Evolutionary conservation across 2,888 invertebrate genomes (phyloP), one percentile per base, ranked within the genome.

Genomic region (Rosalia funebris): DNA sequence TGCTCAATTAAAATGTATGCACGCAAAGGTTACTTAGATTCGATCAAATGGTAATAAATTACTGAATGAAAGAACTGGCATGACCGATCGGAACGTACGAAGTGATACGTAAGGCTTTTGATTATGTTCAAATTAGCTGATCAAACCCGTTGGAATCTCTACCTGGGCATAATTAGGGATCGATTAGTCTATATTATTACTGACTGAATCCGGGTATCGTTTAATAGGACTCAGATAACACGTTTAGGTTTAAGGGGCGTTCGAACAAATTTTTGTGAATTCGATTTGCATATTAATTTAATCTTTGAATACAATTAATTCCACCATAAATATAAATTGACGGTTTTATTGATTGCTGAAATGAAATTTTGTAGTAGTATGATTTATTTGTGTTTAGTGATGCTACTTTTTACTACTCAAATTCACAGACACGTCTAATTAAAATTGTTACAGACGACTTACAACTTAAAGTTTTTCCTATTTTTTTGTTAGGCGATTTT

Each of bases 61-160:
- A 69, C 55, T 62, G 61, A 60, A 63, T 53, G 56, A 59, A 59
- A 63, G 59, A 63, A 61, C 59, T 47, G 59, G 57, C 50, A 58
- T 44, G 48, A 42, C 44, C 53, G 61, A 62, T 63, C 59, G 68
- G 68, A 71, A 67, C 65, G 67, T 70, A 71, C 70, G 57, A 55
- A 62, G 56, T 59, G 60, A 66, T 63, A 63, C 58, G 56, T 58
- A 56, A 56, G 57, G 62, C 37, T 65, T 62, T 70, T 69, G 74
- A 76, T 76, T 76, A 76, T 73, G 72, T 74, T 74, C 75, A 72
- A 78, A 78, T 77, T 78, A 77, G 77, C 74, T 74, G 77, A 77
- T 77, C 74, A 76, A 73, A 68, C 67, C 65, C 73, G 70, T 72
- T 62, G 75, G 78, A 78, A 78, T 78, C 76, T 75, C 66, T 77